Percentiles rank a stretch among this genome's conserved stretches.
phyloP scores from a whole-genome alignment of 2,113 vertebrate genomes.

The Tenrec ecaudatus region DNA sequence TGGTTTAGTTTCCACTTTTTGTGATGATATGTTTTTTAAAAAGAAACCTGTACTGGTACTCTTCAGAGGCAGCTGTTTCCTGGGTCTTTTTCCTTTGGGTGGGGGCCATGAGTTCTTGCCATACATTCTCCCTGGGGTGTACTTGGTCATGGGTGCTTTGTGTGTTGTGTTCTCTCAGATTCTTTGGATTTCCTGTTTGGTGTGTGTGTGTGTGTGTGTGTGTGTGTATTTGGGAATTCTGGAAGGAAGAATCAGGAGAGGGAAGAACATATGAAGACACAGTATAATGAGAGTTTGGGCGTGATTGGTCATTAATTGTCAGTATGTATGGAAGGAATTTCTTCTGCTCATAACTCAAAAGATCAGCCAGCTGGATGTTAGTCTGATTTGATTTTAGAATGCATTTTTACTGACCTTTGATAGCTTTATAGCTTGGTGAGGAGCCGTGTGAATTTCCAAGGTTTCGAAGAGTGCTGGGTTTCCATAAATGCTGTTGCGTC shows the following conservation, averaged over 20 bases:
- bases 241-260: neutral
- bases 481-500: neutral
- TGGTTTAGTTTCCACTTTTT: too few relatives aligned
- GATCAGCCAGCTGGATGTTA: neutral
- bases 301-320: neutral
- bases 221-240: neutral
- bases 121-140: neutral
- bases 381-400: slow-evolving; percentile 28
- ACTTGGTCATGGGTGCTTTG: neutral
- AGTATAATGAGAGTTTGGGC: slow-evolving; percentile 1
- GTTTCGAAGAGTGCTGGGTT: slow-evolving; percentile 10
- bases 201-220: neutral
- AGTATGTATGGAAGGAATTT: neutral
- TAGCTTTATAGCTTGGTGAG: neutral
- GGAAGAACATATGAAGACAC: neutral
- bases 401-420: slow-evolving; percentile 1
- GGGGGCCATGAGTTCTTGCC: neutral
- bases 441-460: neutral
- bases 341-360: neutral
- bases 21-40: neutral
- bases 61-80: neutral
- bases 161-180: neutral
- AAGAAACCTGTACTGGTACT: neutral
- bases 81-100: neutral
- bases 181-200: neutral